Evolutionary conservation across 2,888 invertebrate genomes (phyloP), one percentile per base, ranked within the genome.

Genomic region (Cheilosia vulpina): DNA sequence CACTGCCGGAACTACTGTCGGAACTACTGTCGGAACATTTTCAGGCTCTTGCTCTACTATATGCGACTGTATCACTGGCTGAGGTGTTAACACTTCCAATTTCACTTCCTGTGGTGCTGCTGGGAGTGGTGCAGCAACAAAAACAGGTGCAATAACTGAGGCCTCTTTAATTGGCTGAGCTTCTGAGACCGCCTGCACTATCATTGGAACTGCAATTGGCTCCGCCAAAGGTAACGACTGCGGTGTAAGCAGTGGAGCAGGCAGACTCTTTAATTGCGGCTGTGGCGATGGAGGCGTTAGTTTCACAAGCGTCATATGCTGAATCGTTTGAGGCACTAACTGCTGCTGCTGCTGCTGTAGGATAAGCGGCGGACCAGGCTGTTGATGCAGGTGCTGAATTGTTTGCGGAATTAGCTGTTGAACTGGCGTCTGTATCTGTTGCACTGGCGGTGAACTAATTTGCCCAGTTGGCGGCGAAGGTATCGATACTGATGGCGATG

Each of bases 401-500:
- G 41, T 38, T 52, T 55, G 66, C 41, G 52, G 72, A 11, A 62
- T 47, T 13, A 31, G 88, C 6, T 87, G 89, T 13, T 41, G 55
- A 5, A 66, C 53, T n/a, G 57, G 63, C 41, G 71, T 66, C 38
- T 83, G 87, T 50, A 87, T 87, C 27, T 76, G 77, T 24, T 88
- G 88, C 19, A 89, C 89, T 11, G 91, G 90, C 0, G 92, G 92
- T n/a, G 92, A 92, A 72, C 90, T 91, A 52, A 92, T 87, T 34
- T 90, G 90, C 5, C 89, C 88, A 15, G 91, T 90, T 1, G 87
- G 87, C 2, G 92, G 92, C 24, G 92, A 92, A 15, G 92, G 92
- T 88, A 92, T 90, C 15, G 92, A 92, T 21, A 92, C 91, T 4
- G 91, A 92, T 7, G 92, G 92, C 58, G 92, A 92, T 0, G 92